Evolutionary conservation across 2,888 invertebrate genomes (phyloP).

Genomic region (Phymatocera aterrima): DNA sequence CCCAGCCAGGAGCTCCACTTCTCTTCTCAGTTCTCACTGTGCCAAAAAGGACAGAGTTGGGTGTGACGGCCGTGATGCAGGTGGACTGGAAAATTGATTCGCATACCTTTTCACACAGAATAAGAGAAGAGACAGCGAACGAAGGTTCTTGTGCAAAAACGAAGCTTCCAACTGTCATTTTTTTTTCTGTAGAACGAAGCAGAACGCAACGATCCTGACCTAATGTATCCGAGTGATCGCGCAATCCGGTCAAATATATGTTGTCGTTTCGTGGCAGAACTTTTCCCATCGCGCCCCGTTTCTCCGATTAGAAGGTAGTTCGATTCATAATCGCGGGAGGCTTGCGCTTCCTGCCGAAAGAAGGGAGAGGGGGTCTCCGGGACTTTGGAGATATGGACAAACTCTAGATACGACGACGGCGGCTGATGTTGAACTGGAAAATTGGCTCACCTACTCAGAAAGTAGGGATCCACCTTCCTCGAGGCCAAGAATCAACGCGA

Average conservation of each 20-base stretch:
- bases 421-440: constrained; percentile 17
- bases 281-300: not conserved
- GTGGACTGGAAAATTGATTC: constrained; percentile 23
- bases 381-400: not conserved
- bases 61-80: constrained; percentile 13
- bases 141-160: no score
- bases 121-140: no score
- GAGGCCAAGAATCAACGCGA: constrained; percentile 29
- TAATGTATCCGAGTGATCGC: no score
- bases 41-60: not conserved
- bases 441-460: constrained; percentile 31
- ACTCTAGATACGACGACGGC: not conserved
- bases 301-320: not conserved
- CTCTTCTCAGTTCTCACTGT: not conserved
- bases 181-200: no score
- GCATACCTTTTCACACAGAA: constrained; percentile 1
- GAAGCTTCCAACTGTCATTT: no score
- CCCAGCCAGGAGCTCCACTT: constrained; percentile 12
- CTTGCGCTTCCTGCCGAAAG: not conserved
- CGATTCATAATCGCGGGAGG: not conserved
- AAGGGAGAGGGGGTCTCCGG: not conserved
- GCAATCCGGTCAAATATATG: no score
- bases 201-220: no score
- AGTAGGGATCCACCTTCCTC: constrained; percentile 9
- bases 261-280: no score